These are phyloP conservation scores for Sphinx pinastri DNA, from an alignment of 2,888 invertebrate species.

Conservation along the genomic window DNA sequence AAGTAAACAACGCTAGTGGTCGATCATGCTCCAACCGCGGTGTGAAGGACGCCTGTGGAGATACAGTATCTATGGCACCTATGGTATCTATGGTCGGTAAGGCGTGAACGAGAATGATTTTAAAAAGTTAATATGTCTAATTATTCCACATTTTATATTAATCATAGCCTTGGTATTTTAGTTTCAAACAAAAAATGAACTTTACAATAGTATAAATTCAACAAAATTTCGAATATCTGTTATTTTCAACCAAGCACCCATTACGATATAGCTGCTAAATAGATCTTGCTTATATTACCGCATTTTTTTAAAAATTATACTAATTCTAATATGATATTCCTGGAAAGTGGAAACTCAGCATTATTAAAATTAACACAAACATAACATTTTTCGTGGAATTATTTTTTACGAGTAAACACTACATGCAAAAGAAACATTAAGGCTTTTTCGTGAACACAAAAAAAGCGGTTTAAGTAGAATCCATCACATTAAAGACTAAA, in stretches of 20 bases:
- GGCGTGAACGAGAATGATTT: not conserved
- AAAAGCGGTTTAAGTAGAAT: not conserved
- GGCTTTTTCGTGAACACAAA: not conserved
- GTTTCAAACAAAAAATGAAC: too few relatives aligned
- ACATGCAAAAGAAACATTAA: not conserved
- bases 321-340: too few relatives aligned
- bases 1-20: conserved; percentile 22
- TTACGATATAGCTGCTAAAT: too few relatives aligned
- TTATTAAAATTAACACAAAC: not conserved
- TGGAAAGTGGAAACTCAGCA: not conserved
- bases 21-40: conserved; percentile 9
- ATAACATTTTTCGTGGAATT: not conserved
- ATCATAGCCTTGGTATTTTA: too few relatives aligned
- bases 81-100: too few relatives aligned
- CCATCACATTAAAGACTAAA: conserved; percentile 20
- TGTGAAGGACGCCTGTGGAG: conserved; percentile 8
- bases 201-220: too few relatives aligned
- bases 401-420: not conserved
- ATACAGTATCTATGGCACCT: not conserved
- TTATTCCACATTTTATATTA: too few relatives aligned
- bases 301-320: too few relatives aligned
- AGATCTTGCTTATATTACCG: too few relatives aligned
- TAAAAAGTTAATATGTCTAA: not conserved
- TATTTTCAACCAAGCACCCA: too few relatives aligned
- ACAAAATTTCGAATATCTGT: too few relatives aligned